Conservation (phyloP, 2,888 invertebrate species). For the Amblyjoppa fuscipennis region DNA sequence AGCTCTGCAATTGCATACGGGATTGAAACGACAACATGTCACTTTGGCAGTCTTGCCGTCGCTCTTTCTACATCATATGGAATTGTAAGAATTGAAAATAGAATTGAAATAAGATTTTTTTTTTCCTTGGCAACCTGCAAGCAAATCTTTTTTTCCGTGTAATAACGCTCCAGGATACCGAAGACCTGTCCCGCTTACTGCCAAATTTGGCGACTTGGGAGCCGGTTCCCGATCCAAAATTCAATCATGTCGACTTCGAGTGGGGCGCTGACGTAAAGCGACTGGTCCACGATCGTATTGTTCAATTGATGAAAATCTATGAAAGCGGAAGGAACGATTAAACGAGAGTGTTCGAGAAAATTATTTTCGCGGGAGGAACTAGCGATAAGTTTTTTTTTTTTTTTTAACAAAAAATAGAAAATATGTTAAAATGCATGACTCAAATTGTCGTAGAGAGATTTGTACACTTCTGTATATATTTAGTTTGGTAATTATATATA, state of each 20-base stretch:
- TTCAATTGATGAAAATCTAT: constrained; percentile 84
- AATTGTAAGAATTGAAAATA: too few relatives aligned
- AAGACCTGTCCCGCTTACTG: constrained; percentile 86
- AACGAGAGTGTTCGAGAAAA: background rate
- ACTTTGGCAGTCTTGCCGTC: too few relatives aligned
- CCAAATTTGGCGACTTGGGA: constrained; percentile 87
- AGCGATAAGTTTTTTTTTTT: too few relatives aligned
- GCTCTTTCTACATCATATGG: too few relatives aligned
- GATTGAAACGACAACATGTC: too few relatives aligned
- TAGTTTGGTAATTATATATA: too few relatives aligned
- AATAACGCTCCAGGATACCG: constrained; percentile 85
- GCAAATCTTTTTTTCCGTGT: constrained; percentile 10
- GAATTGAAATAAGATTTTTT: background rate
- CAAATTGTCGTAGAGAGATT: too few relatives aligned
- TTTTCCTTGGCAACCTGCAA: background rate
- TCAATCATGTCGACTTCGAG: constrained; percentile 91
- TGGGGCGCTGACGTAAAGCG: constrained; percentile 88
- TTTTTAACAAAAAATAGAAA: too few relatives aligned
- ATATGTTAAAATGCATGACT: too few relatives aligned
- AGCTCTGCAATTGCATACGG: too few relatives aligned
- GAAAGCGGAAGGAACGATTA: background rate
- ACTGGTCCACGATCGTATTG: constrained; percentile 86
- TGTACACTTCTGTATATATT: too few relatives aligned
- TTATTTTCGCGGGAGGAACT: background rate
- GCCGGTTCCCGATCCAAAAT: constrained; percentile 87